Evolutionary conservation across 2,888 invertebrate genomes (phyloP).

Genomic region (Bimastos eiseni): DNA sequence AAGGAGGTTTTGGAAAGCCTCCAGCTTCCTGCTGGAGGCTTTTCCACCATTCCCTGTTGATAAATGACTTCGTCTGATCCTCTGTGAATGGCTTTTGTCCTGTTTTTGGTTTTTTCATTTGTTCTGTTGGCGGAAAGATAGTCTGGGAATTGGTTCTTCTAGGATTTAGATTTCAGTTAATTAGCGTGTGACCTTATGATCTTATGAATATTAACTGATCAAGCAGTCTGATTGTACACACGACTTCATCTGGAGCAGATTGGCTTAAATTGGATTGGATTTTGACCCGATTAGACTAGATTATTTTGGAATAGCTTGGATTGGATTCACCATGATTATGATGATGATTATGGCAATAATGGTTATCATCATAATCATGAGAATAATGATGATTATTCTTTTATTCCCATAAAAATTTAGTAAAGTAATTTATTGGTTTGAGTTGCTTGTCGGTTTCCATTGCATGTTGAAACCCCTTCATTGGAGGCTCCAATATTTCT

Average conservation of each 20-base stretch:
- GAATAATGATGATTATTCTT: neutral
- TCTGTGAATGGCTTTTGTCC: neutral
- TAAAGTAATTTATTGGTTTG: too few relatives aligned
- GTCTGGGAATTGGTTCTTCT: neutral
- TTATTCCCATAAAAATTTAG: neutral
- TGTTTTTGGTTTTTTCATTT: neutral
- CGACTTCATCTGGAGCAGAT: too few relatives aligned
- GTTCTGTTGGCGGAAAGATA: neutral
- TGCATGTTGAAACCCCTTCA: neutral
- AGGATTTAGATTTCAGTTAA: neutral
- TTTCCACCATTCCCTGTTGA: neutral
- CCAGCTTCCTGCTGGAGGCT: neutral
- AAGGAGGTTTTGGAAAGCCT: neutral
- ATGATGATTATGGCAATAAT: too few relatives aligned
- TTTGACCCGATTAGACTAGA: neutral
- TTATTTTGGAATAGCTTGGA: neutral
- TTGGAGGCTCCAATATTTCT: neutral
- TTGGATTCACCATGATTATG: neutral
- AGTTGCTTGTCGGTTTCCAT: neutral
- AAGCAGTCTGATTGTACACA: neutral
- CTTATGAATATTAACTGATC: neutral
- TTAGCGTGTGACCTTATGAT: neutral
- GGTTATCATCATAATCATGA: too few relatives aligned
- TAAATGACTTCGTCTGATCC: neutral
- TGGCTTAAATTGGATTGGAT: too few relatives aligned